Conservation (phyloP, 2,888 invertebrate species). For the Lasioglossum malachurum region DNA sequence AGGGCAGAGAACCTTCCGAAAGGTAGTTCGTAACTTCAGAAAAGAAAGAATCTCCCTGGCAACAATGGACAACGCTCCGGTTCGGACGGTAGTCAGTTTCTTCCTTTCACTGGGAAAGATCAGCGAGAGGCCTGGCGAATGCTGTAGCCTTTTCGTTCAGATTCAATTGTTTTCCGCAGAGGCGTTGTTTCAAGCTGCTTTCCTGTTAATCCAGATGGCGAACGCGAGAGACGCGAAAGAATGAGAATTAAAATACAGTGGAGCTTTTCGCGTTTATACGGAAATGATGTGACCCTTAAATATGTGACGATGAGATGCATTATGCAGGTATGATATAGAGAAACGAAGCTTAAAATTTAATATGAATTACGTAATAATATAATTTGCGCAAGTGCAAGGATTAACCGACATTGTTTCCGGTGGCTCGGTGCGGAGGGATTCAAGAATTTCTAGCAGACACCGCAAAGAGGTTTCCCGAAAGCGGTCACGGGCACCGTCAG, state of each 20-base stretch:
- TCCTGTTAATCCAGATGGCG: too few relatives aligned
- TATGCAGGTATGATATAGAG: neutral
- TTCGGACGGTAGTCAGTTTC: neutral
- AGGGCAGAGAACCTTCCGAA: neutral
- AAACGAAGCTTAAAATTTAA: neutral
- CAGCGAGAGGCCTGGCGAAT: neutral
- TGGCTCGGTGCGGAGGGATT: neutral
- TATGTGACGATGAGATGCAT: too few relatives aligned
- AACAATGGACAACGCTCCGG: slow-evolving; percentile 30
- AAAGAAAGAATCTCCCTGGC: neutral
- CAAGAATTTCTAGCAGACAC: neutral
- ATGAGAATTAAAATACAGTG: neutral
- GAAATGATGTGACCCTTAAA: neutral
- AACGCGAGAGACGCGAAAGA: neutral
- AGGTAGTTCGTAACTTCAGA: slow-evolving; percentile 25
- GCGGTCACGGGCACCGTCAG: neutral
- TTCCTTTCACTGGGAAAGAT: neutral
- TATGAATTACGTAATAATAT: neutral
- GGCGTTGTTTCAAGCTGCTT: neutral
- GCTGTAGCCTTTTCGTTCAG: neutral
- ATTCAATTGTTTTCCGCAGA: neutral
- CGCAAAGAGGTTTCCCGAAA: neutral
- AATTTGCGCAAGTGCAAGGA: too few relatives aligned
- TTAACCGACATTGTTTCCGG: too few relatives aligned
- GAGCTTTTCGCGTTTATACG: neutral